Base-by-base conservation (phyloP, 1,140 invertebrate genomes). In the Ceratosolen fusciceps region DNA sequence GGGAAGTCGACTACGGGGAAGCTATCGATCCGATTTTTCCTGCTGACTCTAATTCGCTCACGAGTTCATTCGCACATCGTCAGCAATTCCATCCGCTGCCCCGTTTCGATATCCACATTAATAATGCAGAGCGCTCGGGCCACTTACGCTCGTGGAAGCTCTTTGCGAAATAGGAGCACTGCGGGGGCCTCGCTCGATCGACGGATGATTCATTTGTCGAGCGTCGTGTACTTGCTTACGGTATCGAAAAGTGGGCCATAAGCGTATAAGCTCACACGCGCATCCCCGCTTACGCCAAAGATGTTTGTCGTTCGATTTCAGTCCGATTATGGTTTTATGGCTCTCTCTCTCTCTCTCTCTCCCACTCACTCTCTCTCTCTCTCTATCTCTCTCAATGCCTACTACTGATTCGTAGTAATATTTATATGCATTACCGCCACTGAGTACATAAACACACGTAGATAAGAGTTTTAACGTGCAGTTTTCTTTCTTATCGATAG, bases 261-360 rank as follows among this genome's bases (percentile, higher is more conserved):
- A 70, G 47, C n/a, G 43, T 70, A 70, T 70, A 70, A 70, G 47
- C n/a, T 70, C 47, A 47, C 47, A 47, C 14, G 24, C 26, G 24
- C 43, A 47, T 39, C 67, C 16, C 3, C 2, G 67, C 24, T 70
- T 70, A 26, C 1, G 21, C 26, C 3, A 34, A 19, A 62, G 19
- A 26, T 7, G n/a, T 26, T 24, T 60, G 8, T 24, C 24, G 4
- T 60, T 26, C 47, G 47, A 47, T 4, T 14, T 70, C 43, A 47
- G 8, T 24, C 12, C 39, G 39, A 12, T 34, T 70, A 29, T 49
- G 39, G 37, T 12, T 70, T 43, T 70, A 29, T 47, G 67, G 47
- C 24, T 24, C n/a, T n/a, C n/a, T n/a, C n/a, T n/a, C n/a, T n/a
- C n/a, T n/a, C n/a, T n/a, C n/a, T n/a, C n/a, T n/a, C n/a, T n/a